phyloP scores from a whole-genome alignment of 2,797 vertebrate genomes.

The Poeciliopsis infans region DNA sequence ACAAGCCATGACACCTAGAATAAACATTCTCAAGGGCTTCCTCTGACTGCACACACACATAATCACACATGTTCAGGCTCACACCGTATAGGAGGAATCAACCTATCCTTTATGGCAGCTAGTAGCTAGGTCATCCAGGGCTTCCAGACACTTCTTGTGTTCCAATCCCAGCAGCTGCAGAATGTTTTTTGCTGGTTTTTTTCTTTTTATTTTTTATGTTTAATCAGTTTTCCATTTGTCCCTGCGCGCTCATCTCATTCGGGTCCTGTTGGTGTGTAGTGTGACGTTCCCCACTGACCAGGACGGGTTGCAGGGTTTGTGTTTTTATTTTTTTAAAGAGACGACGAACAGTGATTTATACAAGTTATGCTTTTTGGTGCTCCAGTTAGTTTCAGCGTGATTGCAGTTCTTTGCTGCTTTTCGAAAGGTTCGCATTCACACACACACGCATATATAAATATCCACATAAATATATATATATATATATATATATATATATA shows the following conservation, averaged over 20 bases:
- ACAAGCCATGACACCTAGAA: conserved; percentile 78
- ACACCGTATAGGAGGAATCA: conserved; percentile 64
- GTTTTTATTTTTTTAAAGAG: conserved; percentile 23
- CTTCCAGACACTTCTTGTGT: conserved; percentile 82
- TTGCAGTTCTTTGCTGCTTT: conserved; percentile 46
- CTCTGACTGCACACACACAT: conserved; percentile 74
- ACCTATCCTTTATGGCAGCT: conserved; percentile 82
- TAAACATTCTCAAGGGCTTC: conserved; percentile 81
- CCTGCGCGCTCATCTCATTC: conserved; percentile 40
- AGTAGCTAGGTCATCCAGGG: conserved; percentile 86
- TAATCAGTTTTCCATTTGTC: conserved; percentile 13
- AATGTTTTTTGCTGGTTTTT: conserved; percentile 62
- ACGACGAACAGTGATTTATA: conserved; percentile 29
- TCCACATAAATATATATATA: too few species aligned
- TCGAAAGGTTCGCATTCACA: conserved; percentile 14
- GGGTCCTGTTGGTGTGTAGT: conserved; percentile 25
- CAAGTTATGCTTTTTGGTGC: conserved; percentile 64
- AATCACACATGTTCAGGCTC: conserved; percentile 66
- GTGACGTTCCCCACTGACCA: conserved; percentile 29
- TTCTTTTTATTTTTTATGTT: conserved; percentile 9
- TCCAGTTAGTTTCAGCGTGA: conserved; percentile 48
- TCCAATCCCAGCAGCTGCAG: conserved; percentile 78
- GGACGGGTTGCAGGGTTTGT: conserved; percentile 13
- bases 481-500: neutral
- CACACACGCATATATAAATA: neutral